phyloP scores from a whole-genome alignment of 2,113 vertebrate genomes.

The Oncorhynchus clarkii region DNA sequence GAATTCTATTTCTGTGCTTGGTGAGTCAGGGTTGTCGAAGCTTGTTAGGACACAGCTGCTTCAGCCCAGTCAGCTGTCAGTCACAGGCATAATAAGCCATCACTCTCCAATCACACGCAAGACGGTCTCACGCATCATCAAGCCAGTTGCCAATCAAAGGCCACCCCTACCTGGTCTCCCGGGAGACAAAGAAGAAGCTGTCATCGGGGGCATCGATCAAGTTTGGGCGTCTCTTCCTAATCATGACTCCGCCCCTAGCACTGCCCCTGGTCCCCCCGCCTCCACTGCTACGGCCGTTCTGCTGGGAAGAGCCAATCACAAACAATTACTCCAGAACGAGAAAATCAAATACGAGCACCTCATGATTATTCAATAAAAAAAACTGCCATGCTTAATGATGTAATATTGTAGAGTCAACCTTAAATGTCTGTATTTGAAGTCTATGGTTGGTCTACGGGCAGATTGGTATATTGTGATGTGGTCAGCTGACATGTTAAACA shows the following conservation, averaged over 20 bases:
- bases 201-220: conserved; percentile 88
- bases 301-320: conserved; percentile 64
- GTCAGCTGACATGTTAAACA: too few species aligned
- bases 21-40: too few species aligned
- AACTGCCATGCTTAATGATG: too few species aligned
- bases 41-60: not conserved
- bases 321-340: not conserved
- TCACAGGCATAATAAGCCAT: not conserved
- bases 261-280: conserved; percentile 71
- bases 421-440: too few species aligned
- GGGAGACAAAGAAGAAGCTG: conserved; percentile 89
- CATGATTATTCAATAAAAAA: too few species aligned
- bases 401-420: not conserved
- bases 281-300: conserved; percentile 79
- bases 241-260: conserved; percentile 77
- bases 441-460: too few species aligned
- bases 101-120: conserved; percentile 30
- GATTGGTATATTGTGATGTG: too few species aligned
- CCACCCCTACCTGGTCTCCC: conserved; percentile 87
- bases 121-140: not conserved
- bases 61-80: not conserved
- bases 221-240: conserved; percentile 85
- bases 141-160: conserved; percentile 37
- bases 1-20: too few species aligned
- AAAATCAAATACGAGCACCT: too few species aligned